Evolutionary conservation across 2,888 invertebrate species (phyloP).

Genomic region (Noctua comes): DNA sequence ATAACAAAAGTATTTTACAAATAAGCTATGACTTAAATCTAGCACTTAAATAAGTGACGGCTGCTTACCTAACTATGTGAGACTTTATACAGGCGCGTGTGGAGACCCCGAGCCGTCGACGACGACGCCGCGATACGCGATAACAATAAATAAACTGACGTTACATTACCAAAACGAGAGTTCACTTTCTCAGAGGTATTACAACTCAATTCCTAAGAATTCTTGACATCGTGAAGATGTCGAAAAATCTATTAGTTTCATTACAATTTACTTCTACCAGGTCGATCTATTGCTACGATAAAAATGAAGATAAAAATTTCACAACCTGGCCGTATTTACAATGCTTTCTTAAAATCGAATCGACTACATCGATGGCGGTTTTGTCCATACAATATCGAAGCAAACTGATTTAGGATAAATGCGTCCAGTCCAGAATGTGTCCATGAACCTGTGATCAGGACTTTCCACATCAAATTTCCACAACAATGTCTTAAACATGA

Average conservation of each 20-base stretch:
- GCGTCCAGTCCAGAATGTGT: slow-evolving; percentile 56
- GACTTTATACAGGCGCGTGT: slow-evolving; percentile 73
- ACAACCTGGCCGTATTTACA: slow-evolving; percentile 90
- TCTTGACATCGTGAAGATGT: slow-evolving; percentile 68
- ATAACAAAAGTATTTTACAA: slow-evolving; percentile 89
- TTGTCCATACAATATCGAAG: slow-evolving; percentile 54
- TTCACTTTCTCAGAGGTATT: slow-evolving; percentile 85
- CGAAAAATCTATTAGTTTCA: slow-evolving; percentile 57
- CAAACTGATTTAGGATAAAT: slow-evolving; percentile 50
- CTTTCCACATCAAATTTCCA: slow-evolving; percentile 40
- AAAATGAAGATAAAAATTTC: slow-evolving; percentile 85
- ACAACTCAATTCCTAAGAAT: slow-evolving; percentile 84
- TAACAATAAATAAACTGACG: slow-evolving; percentile 77
- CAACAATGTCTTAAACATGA: slow-evolving; percentile 33
- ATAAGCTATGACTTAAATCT: slow-evolving; percentile 86
- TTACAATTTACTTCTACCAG: slow-evolving; percentile 72
- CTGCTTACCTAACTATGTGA: slow-evolving; percentile 80
- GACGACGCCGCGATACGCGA: slow-evolving; percentile 69
- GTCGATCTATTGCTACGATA: slow-evolving; percentile 82
- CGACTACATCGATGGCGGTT: slow-evolving; percentile 58
- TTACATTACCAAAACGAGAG: slow-evolving; percentile 80
- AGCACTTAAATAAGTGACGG: slow-evolving; percentile 85
- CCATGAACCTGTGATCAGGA: slow-evolving; percentile 43
- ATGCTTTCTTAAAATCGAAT: slow-evolving; percentile 77
- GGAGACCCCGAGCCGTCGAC: slow-evolving; percentile 63